These are phyloP conservation scores for Leuciscus waleckii DNA, from an alignment of 2,797 vertebrate genomes.

Conservation along the genomic window DNA sequence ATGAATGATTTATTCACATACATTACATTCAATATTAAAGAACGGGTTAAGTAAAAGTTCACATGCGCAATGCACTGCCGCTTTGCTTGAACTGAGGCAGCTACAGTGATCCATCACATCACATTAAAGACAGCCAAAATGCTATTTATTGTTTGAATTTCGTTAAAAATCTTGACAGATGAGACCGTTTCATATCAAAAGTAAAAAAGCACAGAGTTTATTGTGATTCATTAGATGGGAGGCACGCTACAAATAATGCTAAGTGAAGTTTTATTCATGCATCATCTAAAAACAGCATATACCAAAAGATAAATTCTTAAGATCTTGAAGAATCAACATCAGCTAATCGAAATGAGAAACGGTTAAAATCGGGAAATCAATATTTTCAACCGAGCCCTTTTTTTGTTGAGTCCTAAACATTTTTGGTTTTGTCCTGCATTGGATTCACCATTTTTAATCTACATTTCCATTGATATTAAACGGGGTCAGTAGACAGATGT, in stretches of 20 bases:
- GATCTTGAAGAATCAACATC: not conserved
- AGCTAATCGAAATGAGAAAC: not conserved
- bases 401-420: not conserved
- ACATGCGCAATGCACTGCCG: not conserved
- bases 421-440: not conserved
- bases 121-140: not conserved
- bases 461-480: not conserved
- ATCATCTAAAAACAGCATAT: not conserved
- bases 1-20: not conserved
- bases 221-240: not conserved
- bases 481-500: not conserved
- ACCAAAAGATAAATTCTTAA: not conserved
- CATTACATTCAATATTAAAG: not conserved
- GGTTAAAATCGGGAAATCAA: not conserved
- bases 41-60: not conserved
- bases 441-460: not conserved
- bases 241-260: not conserved
- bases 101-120: not conserved
- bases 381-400: not conserved
- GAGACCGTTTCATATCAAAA: too few species aligned
- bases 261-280: not conserved
- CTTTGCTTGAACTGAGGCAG: not conserved
- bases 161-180: not conserved
- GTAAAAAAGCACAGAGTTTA: not conserved
- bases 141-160: not conserved